Conservation (phyloP, 2,888 invertebrate genomes). For the Agriopis aurantiaria region DNA sequence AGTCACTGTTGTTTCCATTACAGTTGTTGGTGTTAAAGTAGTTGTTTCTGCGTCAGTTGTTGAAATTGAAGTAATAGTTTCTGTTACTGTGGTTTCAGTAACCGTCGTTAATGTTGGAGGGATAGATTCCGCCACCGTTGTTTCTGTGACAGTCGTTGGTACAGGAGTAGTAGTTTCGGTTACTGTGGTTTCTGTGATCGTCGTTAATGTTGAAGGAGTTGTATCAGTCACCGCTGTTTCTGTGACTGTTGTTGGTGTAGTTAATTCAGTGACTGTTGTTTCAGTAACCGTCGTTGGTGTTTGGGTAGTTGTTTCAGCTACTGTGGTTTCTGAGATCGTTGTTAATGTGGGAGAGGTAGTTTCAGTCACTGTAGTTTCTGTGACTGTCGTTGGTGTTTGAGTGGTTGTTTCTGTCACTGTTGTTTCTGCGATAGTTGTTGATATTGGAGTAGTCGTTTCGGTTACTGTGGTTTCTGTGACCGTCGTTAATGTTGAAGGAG, state of each 20-base stretch:
- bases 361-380: constrained; percentile 10
- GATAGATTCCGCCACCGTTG: neutral
- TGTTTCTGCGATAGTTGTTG: constrained; percentile 1
- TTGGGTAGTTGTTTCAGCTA: constrained; percentile 1
- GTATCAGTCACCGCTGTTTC: constrained; percentile 2
- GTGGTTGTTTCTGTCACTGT: neutral
- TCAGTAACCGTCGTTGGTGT: neutral
- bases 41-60: constrained; percentile 19
- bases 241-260: no score
- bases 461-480: neutral
- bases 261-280: neutral
- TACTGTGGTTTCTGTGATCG: neutral
- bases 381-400: neutral
- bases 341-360: constrained; percentile 14
- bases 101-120: neutral
- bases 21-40: neutral
- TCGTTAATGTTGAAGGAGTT: neutral
- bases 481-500: constrained; percentile 1
- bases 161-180: constrained; percentile 17
- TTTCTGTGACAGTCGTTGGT: neutral
- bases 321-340: neutral
- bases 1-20: neutral
- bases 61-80: constrained; percentile 21
- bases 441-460: neutral
- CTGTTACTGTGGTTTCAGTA: neutral